Evolutionary conservation across 2,797 vertebrate species (phyloP).

Genomic region (Eidolon dupreanum): DNA sequence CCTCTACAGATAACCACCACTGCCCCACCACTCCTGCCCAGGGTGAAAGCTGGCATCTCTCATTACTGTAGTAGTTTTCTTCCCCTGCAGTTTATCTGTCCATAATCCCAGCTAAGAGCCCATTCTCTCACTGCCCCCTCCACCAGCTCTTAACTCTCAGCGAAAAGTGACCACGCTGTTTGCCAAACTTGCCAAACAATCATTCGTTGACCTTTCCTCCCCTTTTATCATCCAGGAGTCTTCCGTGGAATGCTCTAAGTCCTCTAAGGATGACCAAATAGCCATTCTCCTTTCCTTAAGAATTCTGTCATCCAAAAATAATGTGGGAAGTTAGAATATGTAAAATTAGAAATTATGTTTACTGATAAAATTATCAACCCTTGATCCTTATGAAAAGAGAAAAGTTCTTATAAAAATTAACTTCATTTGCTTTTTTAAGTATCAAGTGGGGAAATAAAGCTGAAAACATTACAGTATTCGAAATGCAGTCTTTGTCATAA

Average conservation of each 20-base stretch:
- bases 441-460: background rate
- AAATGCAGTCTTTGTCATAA: background rate
- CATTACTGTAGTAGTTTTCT: background rate
- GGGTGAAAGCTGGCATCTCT: background rate
- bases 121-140: background rate
- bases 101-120: background rate
- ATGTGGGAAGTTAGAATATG: background rate
- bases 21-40: rapidly evolving
- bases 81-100: background rate
- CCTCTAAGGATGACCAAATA: background rate
- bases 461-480: background rate
- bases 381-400: background rate
- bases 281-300: background rate
- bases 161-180: background rate
- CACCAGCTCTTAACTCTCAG: background rate
- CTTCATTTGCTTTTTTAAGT: background rate
- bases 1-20: background rate
- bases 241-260: background rate
- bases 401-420: background rate
- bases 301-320: background rate
- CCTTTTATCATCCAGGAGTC: background rate
- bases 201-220: background rate
- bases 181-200: background rate
- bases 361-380: background rate
- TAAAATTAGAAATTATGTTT: background rate